These are phyloP conservation scores for Tortricodes alternella DNA, from an alignment of 2,888 invertebrate species.

Conservation along the genomic window DNA sequence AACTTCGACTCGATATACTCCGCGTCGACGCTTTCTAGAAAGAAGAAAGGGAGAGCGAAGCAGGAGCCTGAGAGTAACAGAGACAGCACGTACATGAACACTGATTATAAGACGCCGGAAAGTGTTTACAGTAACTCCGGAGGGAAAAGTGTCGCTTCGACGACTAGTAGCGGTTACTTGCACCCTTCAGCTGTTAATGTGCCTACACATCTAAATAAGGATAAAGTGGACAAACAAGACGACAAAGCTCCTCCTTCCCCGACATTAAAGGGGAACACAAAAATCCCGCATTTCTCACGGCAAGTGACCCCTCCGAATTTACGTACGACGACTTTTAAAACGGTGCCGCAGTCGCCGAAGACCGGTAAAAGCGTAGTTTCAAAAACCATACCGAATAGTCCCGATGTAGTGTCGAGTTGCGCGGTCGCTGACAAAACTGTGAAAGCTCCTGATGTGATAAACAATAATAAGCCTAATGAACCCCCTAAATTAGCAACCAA, in stretches of 20 bases:
- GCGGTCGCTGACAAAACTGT: conserved; percentile 77
- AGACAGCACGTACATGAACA: conserved; percentile 84
- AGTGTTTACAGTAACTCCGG: conserved; percentile 85
- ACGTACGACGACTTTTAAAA: conserved; percentile 68
- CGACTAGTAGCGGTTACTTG: conserved; percentile 88
- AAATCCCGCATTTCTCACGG: conserved; percentile 73
- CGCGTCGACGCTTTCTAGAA: conserved; percentile 86
- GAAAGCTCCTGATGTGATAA: conserved; percentile 85
- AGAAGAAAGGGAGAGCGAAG: conserved; percentile 77
- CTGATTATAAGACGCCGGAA: conserved; percentile 83
- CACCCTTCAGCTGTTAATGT: conserved; percentile 88
- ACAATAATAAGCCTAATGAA: conserved; percentile 69
- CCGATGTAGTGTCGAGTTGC: conserved; percentile 89
- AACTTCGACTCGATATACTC: conserved; percentile 95
- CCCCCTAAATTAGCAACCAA: conserved; percentile 75
- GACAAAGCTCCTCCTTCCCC: conserved; percentile 69
- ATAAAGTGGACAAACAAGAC: conserved; percentile 51
- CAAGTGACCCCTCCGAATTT: conserved; percentile 80
- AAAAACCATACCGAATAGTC: conserved; percentile 82
- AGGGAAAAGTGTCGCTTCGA: conserved; percentile 81
- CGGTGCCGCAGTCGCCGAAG: conserved; percentile 69
- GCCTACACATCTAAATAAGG: conserved; percentile 72
- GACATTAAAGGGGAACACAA: conserved; percentile 69
- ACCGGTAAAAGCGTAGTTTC: conserved; percentile 49
- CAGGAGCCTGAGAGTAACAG: conserved; percentile 55